These are phyloP conservation scores for Cryptocheilus praepositus DNA, from an alignment of 2,888 invertebrate genomes.

Conservation along the genomic window DNA sequence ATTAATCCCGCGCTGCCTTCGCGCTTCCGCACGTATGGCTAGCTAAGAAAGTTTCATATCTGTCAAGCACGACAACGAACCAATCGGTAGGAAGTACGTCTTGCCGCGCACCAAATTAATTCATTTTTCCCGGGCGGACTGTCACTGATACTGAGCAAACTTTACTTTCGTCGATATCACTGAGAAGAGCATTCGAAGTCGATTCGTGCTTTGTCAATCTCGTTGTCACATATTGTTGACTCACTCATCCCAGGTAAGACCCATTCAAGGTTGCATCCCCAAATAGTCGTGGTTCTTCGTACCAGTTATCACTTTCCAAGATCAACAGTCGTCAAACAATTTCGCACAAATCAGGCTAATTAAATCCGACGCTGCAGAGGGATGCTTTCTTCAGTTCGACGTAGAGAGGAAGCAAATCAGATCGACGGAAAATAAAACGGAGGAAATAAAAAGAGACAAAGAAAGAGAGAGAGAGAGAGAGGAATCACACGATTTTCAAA, in stretches of 20 bases:
- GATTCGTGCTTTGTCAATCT: constrained; percentile 3
- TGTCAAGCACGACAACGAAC: constrained; percentile 31
- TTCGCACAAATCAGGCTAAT: too few relatives aligned
- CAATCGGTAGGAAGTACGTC: neutral
- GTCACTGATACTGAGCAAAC: too few relatives aligned
- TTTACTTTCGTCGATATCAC: too few relatives aligned
- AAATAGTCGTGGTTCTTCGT: constrained; percentile 38
- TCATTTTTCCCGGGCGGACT: too few relatives aligned
- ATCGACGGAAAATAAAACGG: neutral
- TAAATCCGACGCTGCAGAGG: too few relatives aligned
- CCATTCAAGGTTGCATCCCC: constrained; percentile 23
- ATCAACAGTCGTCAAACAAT: neutral
- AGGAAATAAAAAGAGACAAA: neutral
- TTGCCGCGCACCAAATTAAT: too few relatives aligned
- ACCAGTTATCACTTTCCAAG: constrained; percentile 18
- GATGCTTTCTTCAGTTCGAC: too few relatives aligned
- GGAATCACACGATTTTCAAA: constrained; percentile 47
- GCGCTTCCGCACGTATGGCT: constrained; percentile 30
- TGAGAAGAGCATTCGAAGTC: too few relatives aligned
- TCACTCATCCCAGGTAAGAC: neutral
- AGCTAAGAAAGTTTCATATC: constrained; percentile 43
- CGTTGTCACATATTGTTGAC: neutral
- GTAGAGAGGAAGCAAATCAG: neutral
- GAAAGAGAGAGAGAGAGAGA: neutral
- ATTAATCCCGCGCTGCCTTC: constrained; percentile 24